Percentiles rank a stretch among this genome's conserved stretches.
Conservation (phyloP, 2,888 invertebrate genomes). For the Ochropacha duplaris region DNA sequence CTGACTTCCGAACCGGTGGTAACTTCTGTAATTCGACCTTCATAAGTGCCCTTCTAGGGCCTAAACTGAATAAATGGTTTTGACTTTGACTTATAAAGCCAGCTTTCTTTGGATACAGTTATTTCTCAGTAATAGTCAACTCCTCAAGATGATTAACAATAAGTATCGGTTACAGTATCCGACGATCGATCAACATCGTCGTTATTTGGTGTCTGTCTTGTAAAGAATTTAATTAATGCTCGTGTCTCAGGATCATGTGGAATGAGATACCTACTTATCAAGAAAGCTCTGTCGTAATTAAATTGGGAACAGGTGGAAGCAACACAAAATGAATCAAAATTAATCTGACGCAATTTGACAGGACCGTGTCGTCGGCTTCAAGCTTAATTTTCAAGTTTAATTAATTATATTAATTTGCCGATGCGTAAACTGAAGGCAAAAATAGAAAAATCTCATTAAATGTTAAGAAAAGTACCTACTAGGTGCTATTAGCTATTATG, state of each 20-base stretch:
- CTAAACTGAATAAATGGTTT: too few relatives aligned
- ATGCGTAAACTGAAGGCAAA: slow-evolving; percentile 33
- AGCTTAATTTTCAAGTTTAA: slow-evolving; percentile 61
- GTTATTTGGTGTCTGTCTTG: slow-evolving; percentile 29
- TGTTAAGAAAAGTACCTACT: not conserved
- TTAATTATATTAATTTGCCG: slow-evolving; percentile 54
- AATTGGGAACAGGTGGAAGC: slow-evolving; percentile 75
- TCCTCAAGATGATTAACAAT: too few relatives aligned
- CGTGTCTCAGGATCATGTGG: slow-evolving; percentile 56
- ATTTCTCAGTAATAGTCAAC: too few relatives aligned
- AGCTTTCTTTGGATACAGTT: too few relatives aligned
- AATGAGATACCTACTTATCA: slow-evolving; percentile 74
- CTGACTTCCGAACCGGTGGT: too few relatives aligned
- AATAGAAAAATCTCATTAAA: slow-evolving; percentile 27
- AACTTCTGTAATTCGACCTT: too few relatives aligned
- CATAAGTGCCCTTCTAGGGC: too few relatives aligned
- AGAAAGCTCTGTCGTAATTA: slow-evolving; percentile 67
- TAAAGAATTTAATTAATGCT: slow-evolving; percentile 66
- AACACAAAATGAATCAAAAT: slow-evolving; percentile 76
- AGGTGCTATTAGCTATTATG: too few relatives aligned
- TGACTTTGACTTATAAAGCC: too few relatives aligned
- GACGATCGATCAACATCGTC: slow-evolving; percentile 5
- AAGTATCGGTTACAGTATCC: not conserved
- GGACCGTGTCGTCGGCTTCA: slow-evolving; percentile 53
- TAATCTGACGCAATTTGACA: slow-evolving; percentile 73